Base-by-base conservation (phyloP, 2,888 invertebrate species). In the Perithous albicinctus region DNA sequence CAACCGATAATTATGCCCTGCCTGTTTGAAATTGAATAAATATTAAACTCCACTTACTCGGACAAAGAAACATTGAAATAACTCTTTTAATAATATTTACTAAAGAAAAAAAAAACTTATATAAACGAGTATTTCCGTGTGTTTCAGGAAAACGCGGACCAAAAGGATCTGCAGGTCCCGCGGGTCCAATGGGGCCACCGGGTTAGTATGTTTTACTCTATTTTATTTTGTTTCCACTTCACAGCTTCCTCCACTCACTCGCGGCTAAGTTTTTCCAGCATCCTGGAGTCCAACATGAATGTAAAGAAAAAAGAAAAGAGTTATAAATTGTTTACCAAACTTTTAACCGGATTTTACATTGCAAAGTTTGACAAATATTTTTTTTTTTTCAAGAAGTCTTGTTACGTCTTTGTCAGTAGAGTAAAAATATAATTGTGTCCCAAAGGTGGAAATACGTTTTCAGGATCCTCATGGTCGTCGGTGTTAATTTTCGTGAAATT, bases 121-220 rank as follows among this genome's bases (percentile, higher is more conserved):
- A 12, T 41, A 74, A 20, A 46, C 23, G 8, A 1, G 10, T 26
- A n/a, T 64, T 64, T 32, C 43, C 6, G 29, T 75, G 2, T 79
- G 18, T 91, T 93, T 43, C 89, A 96, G 96, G 96, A 85, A 94
- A 94, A 86, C 94, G 95, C 35, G 97, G 96, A 43, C 94, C 94
- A 4, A 94, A 94, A 70, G 97, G 97, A 51, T 95, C 95, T 0
- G 93, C 94, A 72, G 97, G 97, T 54, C 95, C 96, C 0, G 94
- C 95, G 4, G 98, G 98, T 10, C 95, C 95, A 1, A 94, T 94
- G 83, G 97, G 97, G 5, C 94, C 95, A 8, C 94, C 95, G 89
- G 96, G 96, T 95, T 88, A 92, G 91, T 87, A 35, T 12, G 35
- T 35, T 20, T 35, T 18, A 18, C 8, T 59, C 35, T 15, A 15